phyloP scores from a whole-genome alignment of 2,888 invertebrate genomes.

The Drosophila basisetae region DNA sequence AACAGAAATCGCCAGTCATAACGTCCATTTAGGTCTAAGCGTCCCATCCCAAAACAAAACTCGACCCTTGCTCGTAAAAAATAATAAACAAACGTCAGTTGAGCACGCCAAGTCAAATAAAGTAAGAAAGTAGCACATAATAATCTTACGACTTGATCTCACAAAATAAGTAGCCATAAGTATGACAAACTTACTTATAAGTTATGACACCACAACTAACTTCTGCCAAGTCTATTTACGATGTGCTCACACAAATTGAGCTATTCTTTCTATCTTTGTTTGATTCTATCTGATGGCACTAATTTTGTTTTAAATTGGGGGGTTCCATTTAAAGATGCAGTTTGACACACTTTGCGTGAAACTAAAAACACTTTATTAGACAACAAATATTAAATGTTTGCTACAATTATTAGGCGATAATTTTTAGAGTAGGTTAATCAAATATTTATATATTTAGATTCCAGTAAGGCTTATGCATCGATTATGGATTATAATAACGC shows the following conservation, averaged over 20 bases:
- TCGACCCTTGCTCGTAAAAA: slow-evolving; percentile 35
- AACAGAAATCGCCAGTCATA: slow-evolving; percentile 37
- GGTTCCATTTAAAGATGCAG: background rate
- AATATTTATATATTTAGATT: slow-evolving; percentile 13
- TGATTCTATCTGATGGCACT: background rate
- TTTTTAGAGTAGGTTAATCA: no score
- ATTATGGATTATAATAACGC: no score
- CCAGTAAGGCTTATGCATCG: no score
- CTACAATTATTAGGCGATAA: background rate
- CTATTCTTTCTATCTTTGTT: background rate
- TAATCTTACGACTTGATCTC: slow-evolving; percentile 29
- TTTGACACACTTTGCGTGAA: background rate
- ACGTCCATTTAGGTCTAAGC: slow-evolving; percentile 37
- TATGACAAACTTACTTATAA: slow-evolving; percentile 11
- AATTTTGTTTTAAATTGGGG: background rate
- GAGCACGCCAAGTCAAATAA: slow-evolving; percentile 33
- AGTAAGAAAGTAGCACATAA: slow-evolving; percentile 31
- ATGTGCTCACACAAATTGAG: background rate
- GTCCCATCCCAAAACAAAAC: slow-evolving; percentile 1
- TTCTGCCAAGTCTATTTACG: slow-evolving; percentile 2
- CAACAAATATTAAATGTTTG: background rate
- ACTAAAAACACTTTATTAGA: background rate
- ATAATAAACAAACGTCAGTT: slow-evolving; percentile 31
- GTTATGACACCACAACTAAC: background rate
- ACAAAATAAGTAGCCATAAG: slow-evolving; percentile 17